These are phyloP conservation scores for Palythoa heliodiscus DNA, from an alignment of 92 coral and sea anemone species.

Conservation along the genomic window DNA sequence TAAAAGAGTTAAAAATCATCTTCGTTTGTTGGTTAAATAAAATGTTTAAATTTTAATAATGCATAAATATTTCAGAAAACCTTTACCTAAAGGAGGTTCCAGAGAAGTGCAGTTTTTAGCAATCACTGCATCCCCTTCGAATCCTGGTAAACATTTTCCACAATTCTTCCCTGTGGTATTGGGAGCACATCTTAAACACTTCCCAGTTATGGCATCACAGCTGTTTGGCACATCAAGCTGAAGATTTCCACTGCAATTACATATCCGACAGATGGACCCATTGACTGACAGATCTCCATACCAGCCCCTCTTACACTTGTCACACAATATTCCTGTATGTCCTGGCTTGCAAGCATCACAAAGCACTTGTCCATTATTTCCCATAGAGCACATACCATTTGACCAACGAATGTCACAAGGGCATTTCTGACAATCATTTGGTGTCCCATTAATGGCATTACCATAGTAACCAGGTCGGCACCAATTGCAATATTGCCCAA, in stretches of 20 bases:
- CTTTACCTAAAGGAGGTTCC: constrained; percentile 4
- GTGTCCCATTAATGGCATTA: constrained; percentile 46
- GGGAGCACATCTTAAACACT: constrained; percentile 51
- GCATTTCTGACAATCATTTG: constrained; percentile 31
- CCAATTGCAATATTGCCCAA: constrained; percentile 50
- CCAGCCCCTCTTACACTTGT: constrained; percentile 64
- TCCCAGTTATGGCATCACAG: constrained; percentile 60
- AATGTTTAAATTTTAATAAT: not conserved
- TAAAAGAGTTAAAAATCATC: no score
- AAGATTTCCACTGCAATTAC: constrained; percentile 66
- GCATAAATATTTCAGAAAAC: not conserved
- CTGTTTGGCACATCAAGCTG: constrained; percentile 39
- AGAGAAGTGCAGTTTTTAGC: constrained; percentile 55
- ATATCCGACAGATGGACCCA: constrained; percentile 26
- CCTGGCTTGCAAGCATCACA: constrained; percentile 49
- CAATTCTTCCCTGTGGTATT: constrained; percentile 55
- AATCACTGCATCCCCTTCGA: constrained; percentile 58
- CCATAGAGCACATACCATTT: constrained; percentile 3
- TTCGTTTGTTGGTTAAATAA: not conserved
- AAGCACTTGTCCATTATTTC: not conserved
- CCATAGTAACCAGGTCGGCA: constrained; percentile 64
- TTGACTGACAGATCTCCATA: constrained; percentile 51
- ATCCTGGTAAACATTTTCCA: constrained; percentile 55
- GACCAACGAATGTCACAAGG: constrained; percentile 13
- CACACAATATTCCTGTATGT: constrained; percentile 45